Evolutionary conservation across 2,888 invertebrate species (phyloP), one percentile per base, ranked within the genome.

Genomic region (Synanthedon andrenaeformis): DNA sequence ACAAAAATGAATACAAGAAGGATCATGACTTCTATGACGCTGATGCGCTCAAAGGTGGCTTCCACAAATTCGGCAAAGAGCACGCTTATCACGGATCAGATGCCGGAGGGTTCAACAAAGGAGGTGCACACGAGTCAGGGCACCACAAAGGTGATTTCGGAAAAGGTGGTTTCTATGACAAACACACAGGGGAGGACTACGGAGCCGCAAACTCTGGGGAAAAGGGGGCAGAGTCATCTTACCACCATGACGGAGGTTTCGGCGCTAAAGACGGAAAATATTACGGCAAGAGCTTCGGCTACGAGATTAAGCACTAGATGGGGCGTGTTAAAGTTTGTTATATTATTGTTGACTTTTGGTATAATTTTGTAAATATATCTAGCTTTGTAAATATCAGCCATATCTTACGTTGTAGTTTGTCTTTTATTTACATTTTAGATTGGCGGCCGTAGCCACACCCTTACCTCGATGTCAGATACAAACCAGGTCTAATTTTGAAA

Each of bases 1-100:
- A 90, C 72, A 92, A 92, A 72, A 90, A 93, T 69, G 92, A 92
- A 76, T 91, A 89, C 83, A 91, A 92, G 70, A 92, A 93, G 76
- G 90, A 92, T 68, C 90, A 92, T 63, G 90, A 90, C 67, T 92
- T 92, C 86, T 91, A 91, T 73, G 92, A 92, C 74, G 90, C 90
- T 63, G 87, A 89, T 55, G 89, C 91, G 70, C 78, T 89, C 62
- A 86, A 88, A 59, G 91, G 90, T 56, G 84, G 89, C 68, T 89
- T 89, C 72, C 80, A 89, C 62, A 91, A 91, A 69, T 87, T 90
- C 69, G 89, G 84, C 42, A 79, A 84, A 57, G 84, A 80, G 63
- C 79, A 90, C 58, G 76, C 83, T 57, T 76, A 89, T 59, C 85
- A 90, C 63, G 84, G 83, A 61, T 78, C 87, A 60, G 81, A 75